A percentile compares a stretch with the other conserved stretches of the same genome.
Conservation (phyloP, 1,140 invertebrate species). For the Pemphigus obesinymphae region DNA sequence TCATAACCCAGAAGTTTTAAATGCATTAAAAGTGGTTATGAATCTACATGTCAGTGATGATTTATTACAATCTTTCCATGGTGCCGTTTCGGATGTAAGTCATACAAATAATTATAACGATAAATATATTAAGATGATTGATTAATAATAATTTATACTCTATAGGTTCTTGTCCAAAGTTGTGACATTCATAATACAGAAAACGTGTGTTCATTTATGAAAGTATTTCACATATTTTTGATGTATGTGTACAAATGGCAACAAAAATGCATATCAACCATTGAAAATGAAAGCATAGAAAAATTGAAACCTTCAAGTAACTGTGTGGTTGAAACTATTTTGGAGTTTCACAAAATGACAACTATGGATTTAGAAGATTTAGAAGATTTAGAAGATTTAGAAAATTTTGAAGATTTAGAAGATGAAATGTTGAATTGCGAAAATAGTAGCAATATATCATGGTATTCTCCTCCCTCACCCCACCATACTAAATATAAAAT, state of each 20-base stretch:
- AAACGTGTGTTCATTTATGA: slow-evolving; percentile 57
- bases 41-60: background rate
- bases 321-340: slow-evolving; percentile 14
- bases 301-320: background rate
- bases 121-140: background rate
- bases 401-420: background rate
- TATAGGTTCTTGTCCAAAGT: slow-evolving; percentile 57
- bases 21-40: slow-evolving; percentile 19
- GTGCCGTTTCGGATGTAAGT: slow-evolving; percentile 7
- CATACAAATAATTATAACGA: background rate
- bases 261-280: background rate
- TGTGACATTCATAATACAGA: slow-evolving; percentile 56
- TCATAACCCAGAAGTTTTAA: slow-evolving; percentile 15
- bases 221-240: slow-evolving; percentile 62
- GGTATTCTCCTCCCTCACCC: too few relatives aligned
- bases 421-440: background rate
- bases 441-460: background rate
- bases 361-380: background rate
- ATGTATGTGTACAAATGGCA: slow-evolving; percentile 56
- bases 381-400: too few relatives aligned
- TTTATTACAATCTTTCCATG: slow-evolving; percentile 4
- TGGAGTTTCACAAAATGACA: background rate
- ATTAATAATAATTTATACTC: background rate
- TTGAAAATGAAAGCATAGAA: background rate
- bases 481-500: too few relatives aligned